Evolutionary conservation across 2,888 invertebrate genomes (phyloP), one percentile per base, ranked within the genome.

Genomic region (Empis livida): DNA sequence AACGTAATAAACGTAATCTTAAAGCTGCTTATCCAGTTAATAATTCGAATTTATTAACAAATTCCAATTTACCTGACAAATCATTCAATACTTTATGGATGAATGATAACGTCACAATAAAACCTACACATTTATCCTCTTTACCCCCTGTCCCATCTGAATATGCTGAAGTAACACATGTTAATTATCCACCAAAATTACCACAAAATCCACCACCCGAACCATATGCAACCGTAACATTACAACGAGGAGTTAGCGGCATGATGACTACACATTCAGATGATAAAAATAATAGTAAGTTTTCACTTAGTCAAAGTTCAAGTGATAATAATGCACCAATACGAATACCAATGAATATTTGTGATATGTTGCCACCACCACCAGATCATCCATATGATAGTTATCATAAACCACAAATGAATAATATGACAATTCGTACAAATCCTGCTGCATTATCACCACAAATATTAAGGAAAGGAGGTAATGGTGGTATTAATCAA

Each of bases 291-390:
- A 11, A 20, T 14, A 20, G n/a, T 23, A 41, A 75, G 61, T 57
- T 55, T 52, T 72, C 74, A 27, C 70, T 73, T 3, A 75, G 75
- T 55, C 75, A 41, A 41, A 14, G 16, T 15, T 20, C 76, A 20
- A 73, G 72, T 15, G 75, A 59, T 45, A 40, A 40, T 23, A 14
- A n/a, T 8, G 55, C 56, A n/a, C 56, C 57, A 15, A 49, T 57
- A 13, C 51, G 55, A 58, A 68, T 70, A 57, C 74, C 74, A 69
- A 71, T 74, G 61, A 79, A 78, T 69, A 77, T 78, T 70, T 77
- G 78, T 68, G 78, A 79, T 68, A 77, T 78, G 74, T 63, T 79
- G 56, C 78, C 78, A 50, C 78, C 78, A 55, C 59, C 58, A 37
- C 57, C 56, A 20, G 77, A 78, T 64, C 77, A 78, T 50, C 56